Conservation (phyloP, 2,113 vertebrate species). For the Stegostoma tigrinum region DNA sequence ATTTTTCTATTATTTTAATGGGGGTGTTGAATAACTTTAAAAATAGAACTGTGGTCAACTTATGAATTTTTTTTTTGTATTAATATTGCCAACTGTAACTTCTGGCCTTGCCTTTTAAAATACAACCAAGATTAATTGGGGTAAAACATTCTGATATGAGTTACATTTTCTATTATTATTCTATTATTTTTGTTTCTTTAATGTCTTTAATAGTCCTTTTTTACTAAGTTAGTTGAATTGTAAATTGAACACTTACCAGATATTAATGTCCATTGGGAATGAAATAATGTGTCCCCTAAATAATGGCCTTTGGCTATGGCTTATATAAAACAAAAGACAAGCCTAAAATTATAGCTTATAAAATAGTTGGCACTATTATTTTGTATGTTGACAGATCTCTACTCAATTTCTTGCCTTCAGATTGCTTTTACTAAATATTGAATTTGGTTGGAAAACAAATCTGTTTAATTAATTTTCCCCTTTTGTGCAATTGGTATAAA, state of each 20-base stretch:
- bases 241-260: neutral
- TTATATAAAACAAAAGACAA: neutral
- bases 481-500: neutral
- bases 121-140: neutral
- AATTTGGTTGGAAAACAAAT: neutral
- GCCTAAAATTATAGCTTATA: neutral
- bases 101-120: neutral
- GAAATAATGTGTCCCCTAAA: neutral
- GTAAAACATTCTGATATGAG: neutral
- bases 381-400: neutral
- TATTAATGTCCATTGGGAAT: neutral
- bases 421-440: neutral
- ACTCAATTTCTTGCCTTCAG: slow-evolving; percentile 4
- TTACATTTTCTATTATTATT: neutral
- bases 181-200: neutral
- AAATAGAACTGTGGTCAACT: neutral
- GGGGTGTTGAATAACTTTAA: neutral
- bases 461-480: neutral
- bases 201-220: neutral
- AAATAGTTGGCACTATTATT: neutral
- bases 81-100: neutral
- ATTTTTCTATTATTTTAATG: neutral
- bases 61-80: neutral
- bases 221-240: neutral
- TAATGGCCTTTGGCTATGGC: neutral